Evolutionary conservation across 2,113 vertebrate genomes (phyloP).

Genomic region (Euleptes europaea): DNA sequence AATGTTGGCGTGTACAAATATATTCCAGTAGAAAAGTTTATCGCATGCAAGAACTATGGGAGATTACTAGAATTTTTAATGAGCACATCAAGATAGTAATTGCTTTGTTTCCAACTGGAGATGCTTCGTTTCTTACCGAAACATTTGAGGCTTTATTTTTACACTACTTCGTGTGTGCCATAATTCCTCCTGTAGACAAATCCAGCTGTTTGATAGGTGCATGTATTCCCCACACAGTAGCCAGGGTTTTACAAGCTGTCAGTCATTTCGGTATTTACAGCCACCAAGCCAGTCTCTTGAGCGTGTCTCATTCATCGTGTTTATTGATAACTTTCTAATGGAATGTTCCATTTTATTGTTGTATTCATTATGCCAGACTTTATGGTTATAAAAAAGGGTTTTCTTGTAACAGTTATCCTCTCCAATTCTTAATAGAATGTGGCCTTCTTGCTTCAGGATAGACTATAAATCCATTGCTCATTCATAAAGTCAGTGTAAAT

Average conservation of each 20-base stretch:
- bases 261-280: not conserved
- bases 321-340: constrained; percentile 14
- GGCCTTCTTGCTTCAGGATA: not conserved
- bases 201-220: constrained; percentile 15
- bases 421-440: not conserved
- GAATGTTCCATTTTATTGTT: constrained; percentile 5
- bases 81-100: constrained; percentile 22
- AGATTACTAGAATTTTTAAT: constrained; percentile 16
- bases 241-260: constrained; percentile 10
- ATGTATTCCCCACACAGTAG: not conserved
- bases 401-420: not conserved
- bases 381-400: not conserved
- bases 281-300: not conserved
- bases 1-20: constrained; percentile 14
- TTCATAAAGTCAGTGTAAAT: not conserved
- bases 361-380: not conserved
- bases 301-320: not conserved
- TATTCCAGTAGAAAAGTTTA: constrained; percentile 32
- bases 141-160: constrained; percentile 1
- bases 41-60: constrained; percentile 5
- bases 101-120: constrained; percentile 24
- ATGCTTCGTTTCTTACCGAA: constrained; percentile 15
- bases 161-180: not conserved
- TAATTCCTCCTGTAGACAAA: not conserved
- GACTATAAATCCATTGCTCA: not conserved